Evolutionary conservation across 2,113 vertebrate species (phyloP), one percentile per base, ranked within the genome.

Genomic region (Zosterops pallidus): DNA sequence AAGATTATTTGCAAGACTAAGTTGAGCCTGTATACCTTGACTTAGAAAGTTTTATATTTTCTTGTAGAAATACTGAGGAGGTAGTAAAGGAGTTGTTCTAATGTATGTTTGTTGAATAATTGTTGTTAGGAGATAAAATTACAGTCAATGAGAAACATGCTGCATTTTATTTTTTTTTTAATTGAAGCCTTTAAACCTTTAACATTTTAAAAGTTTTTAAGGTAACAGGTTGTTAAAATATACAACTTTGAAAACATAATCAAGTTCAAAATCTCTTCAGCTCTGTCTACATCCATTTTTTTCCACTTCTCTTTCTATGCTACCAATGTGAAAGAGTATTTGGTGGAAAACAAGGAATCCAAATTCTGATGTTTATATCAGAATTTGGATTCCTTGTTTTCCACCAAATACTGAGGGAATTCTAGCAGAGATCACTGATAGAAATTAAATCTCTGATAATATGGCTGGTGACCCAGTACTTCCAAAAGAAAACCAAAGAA

Each of bases 1-100:
- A 93, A 97, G 93, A 95, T 97, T 95, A 95, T 96, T 92, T 94
- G 82, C 92, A 96, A 92, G 93, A 97, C 97, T 95, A 97, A 83
- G 57, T 94, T 96, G 86, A 87, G 74, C 77, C 69, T 65, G 37
- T 90, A 94, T 78, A 94, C 94, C 77, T 95, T 74, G 70, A 9
- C 56, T 93, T 91, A 78, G 64, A 77, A 93, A 64, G 39, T 69
- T 94, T 92, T 82, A 21, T 79, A n/a, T 95, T 89, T 31, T 83
- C 28, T 37, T 49, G 31, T 63, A 74, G 68, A 90, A 94, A 76
- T 74, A 41, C 37, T 82, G 78, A 86, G 74, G 44, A 75, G 42
- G 15, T 72, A 91, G 57, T 53, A 70, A 60, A 75, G 47, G 65
- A 82, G 31, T 77, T 86, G 29, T 69, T 90, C 42, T 69, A 74